These are phyloP conservation scores for Drosophila serrata DNA, from an alignment of 1,140 invertebrate species.

Conservation along the genomic window DNA sequence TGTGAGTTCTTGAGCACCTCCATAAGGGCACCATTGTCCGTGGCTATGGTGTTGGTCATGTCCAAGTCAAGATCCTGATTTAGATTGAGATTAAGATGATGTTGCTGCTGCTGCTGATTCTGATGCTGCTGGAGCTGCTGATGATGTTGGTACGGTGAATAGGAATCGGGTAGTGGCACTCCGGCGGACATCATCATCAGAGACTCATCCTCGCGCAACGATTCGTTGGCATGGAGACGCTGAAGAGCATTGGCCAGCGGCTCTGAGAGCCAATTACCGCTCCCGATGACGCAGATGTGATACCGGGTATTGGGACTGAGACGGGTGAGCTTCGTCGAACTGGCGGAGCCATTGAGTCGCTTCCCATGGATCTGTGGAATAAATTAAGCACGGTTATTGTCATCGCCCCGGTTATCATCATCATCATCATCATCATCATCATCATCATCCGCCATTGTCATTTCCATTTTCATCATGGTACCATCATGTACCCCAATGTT, in stretches of 20 bases:
- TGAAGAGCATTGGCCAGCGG: constrained; percentile 85
- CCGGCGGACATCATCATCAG: constrained; percentile 8
- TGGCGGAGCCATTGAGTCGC: constrained; percentile 88
- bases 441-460: constrained; percentile 14
- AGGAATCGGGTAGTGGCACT: constrained; percentile 51
- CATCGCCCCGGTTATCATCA: constrained; percentile 13
- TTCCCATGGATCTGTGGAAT: constrained; percentile 89
- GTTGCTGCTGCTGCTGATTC: constrained; percentile 47
- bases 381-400: constrained; percentile 61
- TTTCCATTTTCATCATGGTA: constrained; percentile 23
- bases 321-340: constrained; percentile 90
- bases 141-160: constrained; percentile 65
- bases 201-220: constrained; percentile 64
- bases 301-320: constrained; percentile 92
- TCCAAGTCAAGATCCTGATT: constrained; percentile 44
- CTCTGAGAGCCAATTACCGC: constrained; percentile 89
- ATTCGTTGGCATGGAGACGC: constrained; percentile 85
- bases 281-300: constrained; percentile 93
- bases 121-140: constrained; percentile 21
- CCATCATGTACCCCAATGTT: neutral
- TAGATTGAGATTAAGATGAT: constrained; percentile 21
- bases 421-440: constrained; percentile 26
- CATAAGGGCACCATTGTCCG: constrained; percentile 85
- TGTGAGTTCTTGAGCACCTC: constrained; percentile 90
- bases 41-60: constrained; percentile 77